Percentiles rank a stretch among this genome's conserved stretches.
Evolutionary conservation across 2,888 invertebrate genomes (phyloP).

Genomic region (Disparrhopalites patrizii): DNA sequence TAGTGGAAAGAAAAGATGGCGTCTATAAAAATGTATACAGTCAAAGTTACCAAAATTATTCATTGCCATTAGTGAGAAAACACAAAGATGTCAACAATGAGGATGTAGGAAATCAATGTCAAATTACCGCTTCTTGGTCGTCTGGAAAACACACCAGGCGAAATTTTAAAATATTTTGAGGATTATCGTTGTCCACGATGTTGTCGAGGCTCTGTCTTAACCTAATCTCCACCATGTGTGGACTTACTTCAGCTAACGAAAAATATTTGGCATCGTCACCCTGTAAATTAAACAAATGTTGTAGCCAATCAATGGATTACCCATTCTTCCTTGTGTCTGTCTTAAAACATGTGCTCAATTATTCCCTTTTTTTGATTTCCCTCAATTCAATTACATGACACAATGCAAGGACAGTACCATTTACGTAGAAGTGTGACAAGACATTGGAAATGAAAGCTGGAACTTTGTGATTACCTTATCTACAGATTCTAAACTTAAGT

Average conservation of each 20-base stretch:
- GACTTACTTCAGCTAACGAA: constrained; percentile 68
- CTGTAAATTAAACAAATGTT: too few species aligned
- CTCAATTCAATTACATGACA: too few species aligned
- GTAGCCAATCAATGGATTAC: too few species aligned
- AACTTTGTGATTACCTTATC: constrained; percentile 62
- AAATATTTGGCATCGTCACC: constrained; percentile 70
- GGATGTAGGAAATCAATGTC: neutral
- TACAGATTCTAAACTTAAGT: constrained; percentile 66
- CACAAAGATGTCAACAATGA: too few species aligned
- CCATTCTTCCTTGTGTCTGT: too few species aligned
- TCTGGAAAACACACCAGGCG: constrained; percentile 66
- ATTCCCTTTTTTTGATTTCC: too few species aligned
- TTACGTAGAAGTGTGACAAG: too few species aligned
- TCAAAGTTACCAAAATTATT: constrained; percentile 23
- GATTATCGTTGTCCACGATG: constrained; percentile 73
- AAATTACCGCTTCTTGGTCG: constrained; percentile 40
- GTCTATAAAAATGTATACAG: constrained; percentile 63
- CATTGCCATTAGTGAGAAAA: neutral
- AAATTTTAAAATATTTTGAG: constrained; percentile 78
- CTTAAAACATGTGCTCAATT: too few species aligned
- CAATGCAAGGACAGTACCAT: too few species aligned
- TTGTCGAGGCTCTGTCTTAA: constrained; percentile 73
- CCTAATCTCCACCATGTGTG: constrained; percentile 70
- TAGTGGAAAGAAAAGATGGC: constrained; percentile 75
- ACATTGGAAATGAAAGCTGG: too few species aligned